phyloP scores from a whole-genome alignment of 2,888 invertebrate genomes.

The Drosophila diplacantha region DNA sequence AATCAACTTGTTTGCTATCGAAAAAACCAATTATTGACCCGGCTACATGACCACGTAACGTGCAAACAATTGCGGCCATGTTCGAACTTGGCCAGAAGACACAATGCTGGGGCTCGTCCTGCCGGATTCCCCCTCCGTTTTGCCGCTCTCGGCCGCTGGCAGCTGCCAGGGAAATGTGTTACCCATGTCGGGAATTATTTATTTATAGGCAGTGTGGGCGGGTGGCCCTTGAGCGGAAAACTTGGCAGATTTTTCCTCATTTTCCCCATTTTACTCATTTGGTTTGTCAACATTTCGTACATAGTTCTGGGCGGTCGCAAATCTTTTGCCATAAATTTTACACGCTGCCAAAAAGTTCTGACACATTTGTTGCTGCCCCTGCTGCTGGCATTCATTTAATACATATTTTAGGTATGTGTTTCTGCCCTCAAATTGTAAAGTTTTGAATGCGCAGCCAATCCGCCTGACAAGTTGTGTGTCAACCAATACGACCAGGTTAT shows the following conservation, averaged over 20 bases:
- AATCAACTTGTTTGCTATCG: slow-evolving; percentile 63
- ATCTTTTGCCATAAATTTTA: slow-evolving; percentile 56
- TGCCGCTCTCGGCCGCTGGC: slow-evolving; percentile 23
- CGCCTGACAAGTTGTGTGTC: slow-evolving; percentile 30
- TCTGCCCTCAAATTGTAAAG: slow-evolving; percentile 28
- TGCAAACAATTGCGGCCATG: slow-evolving; percentile 66
- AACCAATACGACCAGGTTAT: slow-evolving; percentile 25
- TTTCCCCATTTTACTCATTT: slow-evolving; percentile 62
- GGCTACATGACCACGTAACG: slow-evolving; percentile 68
- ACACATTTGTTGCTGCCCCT: slow-evolving; percentile 46
- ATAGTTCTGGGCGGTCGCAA: slow-evolving; percentile 37
- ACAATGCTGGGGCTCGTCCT: slow-evolving; percentile 27
- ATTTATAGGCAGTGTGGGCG: slow-evolving; percentile 51
- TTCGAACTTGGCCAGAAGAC: slow-evolving; percentile 45
- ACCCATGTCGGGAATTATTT: slow-evolving; percentile 61
- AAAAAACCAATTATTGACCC: slow-evolving; percentile 69
- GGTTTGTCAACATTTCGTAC: slow-evolving; percentile 61
- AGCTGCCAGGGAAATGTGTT: slow-evolving; percentile 55
- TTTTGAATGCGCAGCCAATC: slow-evolving; percentile 44
- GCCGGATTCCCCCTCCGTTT: neutral
- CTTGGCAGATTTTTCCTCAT: slow-evolving; percentile 59
- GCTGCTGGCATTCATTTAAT: slow-evolving; percentile 50
- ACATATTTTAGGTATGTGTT: slow-evolving; percentile 53
- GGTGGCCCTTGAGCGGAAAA: slow-evolving; percentile 40
- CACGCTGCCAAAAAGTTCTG: slow-evolving; percentile 57